phyloP scores from a whole-genome alignment of 2,888 invertebrate genomes.

The Mimachlamys varia region DNA sequence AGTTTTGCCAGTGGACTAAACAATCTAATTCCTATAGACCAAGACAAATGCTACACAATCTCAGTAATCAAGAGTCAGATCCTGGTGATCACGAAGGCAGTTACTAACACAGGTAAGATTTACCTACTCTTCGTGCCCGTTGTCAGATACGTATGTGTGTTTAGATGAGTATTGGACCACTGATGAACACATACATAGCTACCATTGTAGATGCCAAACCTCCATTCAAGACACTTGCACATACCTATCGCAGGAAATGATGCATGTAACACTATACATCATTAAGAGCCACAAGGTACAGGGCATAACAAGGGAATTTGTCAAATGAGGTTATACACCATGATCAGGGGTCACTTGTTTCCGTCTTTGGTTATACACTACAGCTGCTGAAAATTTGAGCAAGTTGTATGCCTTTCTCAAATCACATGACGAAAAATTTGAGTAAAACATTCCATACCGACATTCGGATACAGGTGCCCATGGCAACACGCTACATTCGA shows the following conservation, averaged over 20 bases:
- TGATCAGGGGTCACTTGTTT: slow-evolving; percentile 12
- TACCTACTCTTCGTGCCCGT: neutral
- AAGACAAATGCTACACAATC: neutral
- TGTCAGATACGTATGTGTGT: no score
- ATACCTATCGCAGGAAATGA: neutral
- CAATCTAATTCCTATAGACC: neutral
- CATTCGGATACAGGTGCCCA: neutral
- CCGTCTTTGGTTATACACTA: neutral
- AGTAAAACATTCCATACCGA: neutral
- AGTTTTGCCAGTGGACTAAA: neutral
- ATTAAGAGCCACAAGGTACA: neutral
- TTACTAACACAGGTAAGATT: neutral
- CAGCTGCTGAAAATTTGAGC: neutral
- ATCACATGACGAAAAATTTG: neutral
- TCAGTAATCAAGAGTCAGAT: neutral
- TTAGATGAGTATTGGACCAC: slow-evolving; percentile 14
- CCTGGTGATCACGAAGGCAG: neutral
- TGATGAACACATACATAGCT: neutral
- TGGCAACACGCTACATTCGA: neutral
- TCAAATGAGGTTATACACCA: neutral
- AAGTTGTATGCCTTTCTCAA: neutral
- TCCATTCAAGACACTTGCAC: neutral
- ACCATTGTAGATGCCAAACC: neutral
- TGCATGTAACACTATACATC: no score
- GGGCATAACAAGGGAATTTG: neutral